phyloP scores from a whole-genome alignment of 2,113 vertebrate genomes.

The Lichenostomus cassidix region DNA sequence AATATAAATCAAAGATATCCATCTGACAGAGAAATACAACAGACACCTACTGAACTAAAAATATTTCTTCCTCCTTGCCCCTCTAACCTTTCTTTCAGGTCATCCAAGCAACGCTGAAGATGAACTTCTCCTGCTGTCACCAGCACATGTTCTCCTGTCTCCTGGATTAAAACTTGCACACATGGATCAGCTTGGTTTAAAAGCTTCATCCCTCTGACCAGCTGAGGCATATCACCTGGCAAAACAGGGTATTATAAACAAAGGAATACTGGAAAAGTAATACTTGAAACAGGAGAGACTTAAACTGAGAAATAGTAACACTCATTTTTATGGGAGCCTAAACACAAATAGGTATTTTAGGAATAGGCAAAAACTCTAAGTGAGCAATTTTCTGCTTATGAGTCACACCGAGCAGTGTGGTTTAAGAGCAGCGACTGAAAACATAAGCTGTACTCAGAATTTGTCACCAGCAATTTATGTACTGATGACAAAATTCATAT shows the following conservation, averaged over 20 bases:
- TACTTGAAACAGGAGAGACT: not conserved
- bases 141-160: slow-evolving; percentile 94
- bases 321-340: not conserved
- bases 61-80: not conserved
- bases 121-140: slow-evolving; percentile 97
- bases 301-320: not conserved
- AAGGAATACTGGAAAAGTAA: not conserved
- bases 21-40: not conserved
- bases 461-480: not conserved
- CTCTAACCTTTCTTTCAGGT: slow-evolving; percentile 88
- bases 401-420: not conserved
- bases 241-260: slow-evolving; percentile 16
- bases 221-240: slow-evolving; percentile 92
- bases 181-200: slow-evolving; percentile 97
- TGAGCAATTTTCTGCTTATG: not conserved
- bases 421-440: not conserved
- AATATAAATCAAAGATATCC: slow-evolving; percentile 28
- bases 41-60: not conserved
- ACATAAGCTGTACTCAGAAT: not conserved
- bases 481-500: not conserved
- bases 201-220: slow-evolving; percentile 93
- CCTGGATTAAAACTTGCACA: slow-evolving; percentile 93
- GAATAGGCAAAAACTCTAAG: not conserved
- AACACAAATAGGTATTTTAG: not conserved
- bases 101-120: slow-evolving; percentile 95